Evolutionary conservation across 2,888 invertebrate genomes (phyloP), one percentile per base, ranked within the genome.

Genomic region (Antitype chi): DNA sequence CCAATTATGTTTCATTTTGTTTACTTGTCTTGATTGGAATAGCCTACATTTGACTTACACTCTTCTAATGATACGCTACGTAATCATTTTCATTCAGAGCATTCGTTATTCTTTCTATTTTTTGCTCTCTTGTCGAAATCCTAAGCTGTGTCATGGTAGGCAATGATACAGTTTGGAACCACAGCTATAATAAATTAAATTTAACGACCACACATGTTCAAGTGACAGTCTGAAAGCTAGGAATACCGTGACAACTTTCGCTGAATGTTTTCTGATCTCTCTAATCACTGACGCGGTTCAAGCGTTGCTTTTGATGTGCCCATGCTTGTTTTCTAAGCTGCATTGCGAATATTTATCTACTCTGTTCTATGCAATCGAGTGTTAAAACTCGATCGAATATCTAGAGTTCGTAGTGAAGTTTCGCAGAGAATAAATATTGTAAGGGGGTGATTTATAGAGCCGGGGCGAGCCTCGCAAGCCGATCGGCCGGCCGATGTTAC

Each of bases 351-450:
- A 84, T 84, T 86, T 81, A 84, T 76, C 74, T 78, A 47, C 66
- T 70, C 47, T 79, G 85, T 87, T 76, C 64, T 66, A 67, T 75
- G 38, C 75, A 76, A 85, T 87, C 84, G 85, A 87, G 86, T 86
- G 85, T 85, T 81, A 87, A 84, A 90, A 90, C 90, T 90, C 88
- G 90, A 90, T 85, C 83, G 85, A 84, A 92, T 80, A 91, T 87
- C 88, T 89, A 89, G 82, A 88, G 89, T 89, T 90, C 92, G 87
- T 95, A 94, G 96, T 95, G 92, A 90, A 91, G 93, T 89, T 92
- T 89, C 86, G 81, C 92, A 89, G 92, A 94, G 94, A 95, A 96
- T 96, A 96, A 96, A 96, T 96, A 96, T 96, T 96, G 96, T 94
- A 95, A 94, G 93, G 94, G 93, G 94, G 93, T 96, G 96, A 96